phyloP scores from a whole-genome alignment of 1,140 invertebrate species.

The Hyles euphorbiae region DNA sequence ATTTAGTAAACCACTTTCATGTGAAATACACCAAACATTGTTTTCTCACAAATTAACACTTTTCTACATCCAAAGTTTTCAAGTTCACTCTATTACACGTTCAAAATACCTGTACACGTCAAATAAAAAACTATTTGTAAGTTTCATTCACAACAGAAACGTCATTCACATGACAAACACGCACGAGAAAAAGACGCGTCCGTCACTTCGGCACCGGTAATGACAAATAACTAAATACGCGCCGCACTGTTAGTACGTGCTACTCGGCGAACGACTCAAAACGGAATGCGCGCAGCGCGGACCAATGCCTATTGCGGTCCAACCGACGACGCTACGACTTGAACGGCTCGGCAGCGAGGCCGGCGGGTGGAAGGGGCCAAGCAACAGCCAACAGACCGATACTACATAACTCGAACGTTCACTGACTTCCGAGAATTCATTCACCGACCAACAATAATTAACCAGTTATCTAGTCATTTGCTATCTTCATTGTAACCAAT shows the following conservation, averaged over 20 bases:
- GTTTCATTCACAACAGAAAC: constrained; percentile 5
- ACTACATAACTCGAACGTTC: constrained; percentile 52
- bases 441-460: constrained; percentile 52
- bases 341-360: neutral
- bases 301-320: constrained; percentile 1
- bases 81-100: neutral
- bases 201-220: constrained; percentile 3
- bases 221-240: constrained; percentile 2
- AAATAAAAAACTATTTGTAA: neutral
- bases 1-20: constrained; percentile 25
- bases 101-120: neutral
- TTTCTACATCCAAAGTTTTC: too few species aligned
- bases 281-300: constrained; percentile 2
- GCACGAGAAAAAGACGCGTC: neutral
- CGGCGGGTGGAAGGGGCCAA: constrained; percentile 1
- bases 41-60: too few species aligned
- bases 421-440: constrained; percentile 61
- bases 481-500: constrained; percentile 39
- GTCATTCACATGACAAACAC: constrained; percentile 5
- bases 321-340: neutral
- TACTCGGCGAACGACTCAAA: constrained; percentile 3
- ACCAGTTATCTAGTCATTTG: constrained; percentile 50
- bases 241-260: neutral
- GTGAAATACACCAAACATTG: constrained; percentile 6
- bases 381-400: constrained; percentile 20